A percentile compares a stretch with the other conserved stretches of the same genome.
These are phyloP conservation scores for Caradrina clavipalpis DNA, from an alignment of 2,888 invertebrate genomes.

Conservation along the genomic window DNA sequence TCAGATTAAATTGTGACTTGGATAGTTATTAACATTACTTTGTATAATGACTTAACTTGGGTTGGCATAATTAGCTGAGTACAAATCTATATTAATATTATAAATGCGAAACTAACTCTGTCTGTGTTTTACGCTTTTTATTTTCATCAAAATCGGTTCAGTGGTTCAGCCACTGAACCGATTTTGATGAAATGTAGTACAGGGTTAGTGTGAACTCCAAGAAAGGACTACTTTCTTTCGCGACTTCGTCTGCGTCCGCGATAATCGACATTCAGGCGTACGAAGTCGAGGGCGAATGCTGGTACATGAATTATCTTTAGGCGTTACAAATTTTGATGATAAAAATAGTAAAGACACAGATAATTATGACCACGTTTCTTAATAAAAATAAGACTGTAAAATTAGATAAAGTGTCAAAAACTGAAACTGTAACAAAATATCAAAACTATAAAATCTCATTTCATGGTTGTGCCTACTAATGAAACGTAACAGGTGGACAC, in stretches of 20 bases:
- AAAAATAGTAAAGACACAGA: background rate
- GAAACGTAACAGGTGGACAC: slow-evolving; percentile 27
- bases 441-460: slow-evolving; percentile 19
- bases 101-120: no score
- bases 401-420: slow-evolving; percentile 21
- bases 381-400: background rate
- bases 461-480: background rate
- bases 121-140: no score
- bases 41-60: slow-evolving; percentile 9
- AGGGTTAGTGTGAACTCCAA: no score
- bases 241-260: no score
- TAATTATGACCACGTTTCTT: background rate
- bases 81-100: background rate
- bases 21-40: slow-evolving; percentile 2
- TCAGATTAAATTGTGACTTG: slow-evolving; percentile 14
- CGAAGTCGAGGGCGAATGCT: no score
- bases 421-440: slow-evolving; percentile 30
- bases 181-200: no score
- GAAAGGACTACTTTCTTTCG: no score
- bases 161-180: no score
- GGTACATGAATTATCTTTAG: background rate
- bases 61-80: background rate
- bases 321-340: background rate
- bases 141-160: no score
- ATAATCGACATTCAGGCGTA: no score